Evolutionary conservation across 2,113 vertebrate species (phyloP).

Genomic region (Opisthocomus hoazin): DNA sequence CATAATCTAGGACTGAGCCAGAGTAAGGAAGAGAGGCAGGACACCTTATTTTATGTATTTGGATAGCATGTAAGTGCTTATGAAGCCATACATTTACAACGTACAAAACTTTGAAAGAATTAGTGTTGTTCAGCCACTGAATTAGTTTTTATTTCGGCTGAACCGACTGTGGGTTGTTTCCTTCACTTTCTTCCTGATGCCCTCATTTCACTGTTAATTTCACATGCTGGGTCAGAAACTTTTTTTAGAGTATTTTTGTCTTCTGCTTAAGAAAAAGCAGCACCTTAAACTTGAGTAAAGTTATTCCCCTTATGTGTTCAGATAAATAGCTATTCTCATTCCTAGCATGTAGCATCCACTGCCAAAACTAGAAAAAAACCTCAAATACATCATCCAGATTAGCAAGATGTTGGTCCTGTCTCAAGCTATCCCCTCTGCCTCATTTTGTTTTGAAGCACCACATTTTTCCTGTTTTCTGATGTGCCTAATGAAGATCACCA

Average conservation of each 20-base stretch:
- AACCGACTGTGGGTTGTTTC: neutral
- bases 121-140: neutral
- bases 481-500: neutral
- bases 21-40: neutral
- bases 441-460: neutral
- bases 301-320: neutral
- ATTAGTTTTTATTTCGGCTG: neutral
- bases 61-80: neutral
- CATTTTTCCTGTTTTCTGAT: conserved; percentile 1
- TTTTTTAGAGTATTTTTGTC: neutral
- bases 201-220: neutral
- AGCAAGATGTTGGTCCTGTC: neutral
- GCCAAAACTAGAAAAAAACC: neutral
- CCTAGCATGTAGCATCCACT: neutral
- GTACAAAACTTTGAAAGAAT: neutral
- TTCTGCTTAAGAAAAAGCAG: neutral
- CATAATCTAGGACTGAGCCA: neutral
- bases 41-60: neutral
- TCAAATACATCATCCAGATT: neutral
- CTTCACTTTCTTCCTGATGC: neutral
- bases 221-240: neutral
- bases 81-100: neutral
- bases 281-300: neutral
- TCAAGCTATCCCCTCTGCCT: neutral
- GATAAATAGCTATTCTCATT: neutral